These are phyloP conservation scores for Synanthedon formicaeformis DNA, from an alignment of 2,888 invertebrate genomes.

Conservation along the genomic window DNA sequence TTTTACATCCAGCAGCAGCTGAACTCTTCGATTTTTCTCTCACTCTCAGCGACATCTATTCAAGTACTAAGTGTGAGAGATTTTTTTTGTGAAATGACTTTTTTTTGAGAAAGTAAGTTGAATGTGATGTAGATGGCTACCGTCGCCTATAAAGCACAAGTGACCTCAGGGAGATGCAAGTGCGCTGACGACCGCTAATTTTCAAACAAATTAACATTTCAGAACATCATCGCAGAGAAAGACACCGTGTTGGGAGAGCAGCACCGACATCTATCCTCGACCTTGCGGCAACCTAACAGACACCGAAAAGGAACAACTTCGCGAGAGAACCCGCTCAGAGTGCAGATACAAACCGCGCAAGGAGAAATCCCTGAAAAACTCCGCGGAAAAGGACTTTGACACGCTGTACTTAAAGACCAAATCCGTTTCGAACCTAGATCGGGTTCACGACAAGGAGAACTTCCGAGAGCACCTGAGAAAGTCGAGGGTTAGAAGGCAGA, in stretches of 20 bases:
- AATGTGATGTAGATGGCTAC: too few species aligned
- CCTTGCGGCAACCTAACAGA: conserved; percentile 87
- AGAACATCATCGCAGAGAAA: conserved; percentile 68
- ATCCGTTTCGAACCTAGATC: conserved; percentile 48
- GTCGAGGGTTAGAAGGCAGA: conserved; percentile 68
- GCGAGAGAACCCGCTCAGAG: conserved; percentile 76
- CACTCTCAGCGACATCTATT: too few species aligned
- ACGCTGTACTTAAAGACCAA: conserved; percentile 73
- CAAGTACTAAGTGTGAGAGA: too few species aligned
- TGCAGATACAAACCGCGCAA: conserved; percentile 67
- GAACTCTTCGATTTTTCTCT: too few species aligned
- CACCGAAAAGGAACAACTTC: conserved; percentile 76
- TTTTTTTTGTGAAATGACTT: too few species aligned
- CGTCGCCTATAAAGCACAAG: too few species aligned
- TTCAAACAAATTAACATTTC: conserved; percentile 14
- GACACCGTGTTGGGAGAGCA: conserved; percentile 84
- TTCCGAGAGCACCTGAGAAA: conserved; percentile 9
- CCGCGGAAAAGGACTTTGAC: conserved; percentile 80
- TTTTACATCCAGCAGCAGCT: too few species aligned
- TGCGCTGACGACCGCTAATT: too few species aligned
- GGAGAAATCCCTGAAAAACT: conserved; percentile 27
- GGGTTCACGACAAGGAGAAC: conserved; percentile 27
- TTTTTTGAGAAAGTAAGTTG: too few species aligned
- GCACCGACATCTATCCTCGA: conserved; percentile 83
- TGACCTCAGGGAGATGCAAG: too few species aligned